These are phyloP conservation scores for Drosophila imparisetae DNA, from an alignment of 2,888 invertebrate genomes.

Conservation along the genomic window DNA sequence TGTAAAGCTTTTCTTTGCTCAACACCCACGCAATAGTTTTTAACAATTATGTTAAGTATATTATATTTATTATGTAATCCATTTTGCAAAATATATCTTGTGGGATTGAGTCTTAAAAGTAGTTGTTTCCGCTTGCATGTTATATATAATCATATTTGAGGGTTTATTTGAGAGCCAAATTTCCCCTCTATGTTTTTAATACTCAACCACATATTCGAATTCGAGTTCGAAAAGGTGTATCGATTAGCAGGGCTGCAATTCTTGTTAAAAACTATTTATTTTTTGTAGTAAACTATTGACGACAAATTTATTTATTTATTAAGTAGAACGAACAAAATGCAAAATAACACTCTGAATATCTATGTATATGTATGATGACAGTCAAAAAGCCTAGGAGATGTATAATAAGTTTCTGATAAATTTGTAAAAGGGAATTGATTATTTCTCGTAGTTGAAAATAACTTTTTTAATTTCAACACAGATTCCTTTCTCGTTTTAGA, in stretches of 20 bases:
- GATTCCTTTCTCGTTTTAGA: not conserved
- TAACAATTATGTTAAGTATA: not conserved
- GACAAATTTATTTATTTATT: not conserved
- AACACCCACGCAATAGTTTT: not conserved
- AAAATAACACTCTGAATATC: not conserved
- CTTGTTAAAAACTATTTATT: not conserved
- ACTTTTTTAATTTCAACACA: not conserved
- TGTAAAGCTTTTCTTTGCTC: not conserved
- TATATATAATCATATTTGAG: not conserved
- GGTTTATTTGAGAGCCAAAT: not conserved
- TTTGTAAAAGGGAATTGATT: not conserved
- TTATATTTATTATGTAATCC: not conserved
- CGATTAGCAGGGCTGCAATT: constrained; percentile 13
- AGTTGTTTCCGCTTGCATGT: too few species aligned
- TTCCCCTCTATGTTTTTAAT: not conserved
- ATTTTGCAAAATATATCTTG: not conserved
- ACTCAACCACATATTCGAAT: not conserved
- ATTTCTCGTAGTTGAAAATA: not conserved
- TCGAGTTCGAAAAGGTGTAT: not conserved
- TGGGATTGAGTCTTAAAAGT: not conserved
- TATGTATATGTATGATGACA: not conserved
- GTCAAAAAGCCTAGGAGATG: not conserved
- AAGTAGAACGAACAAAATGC: too few species aligned
- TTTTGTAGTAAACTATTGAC: not conserved
- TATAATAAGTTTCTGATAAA: not conserved